These are phyloP conservation scores for Parelbella ahira DNA, from an alignment of 2,888 invertebrate species.

Conservation along the genomic window DNA sequence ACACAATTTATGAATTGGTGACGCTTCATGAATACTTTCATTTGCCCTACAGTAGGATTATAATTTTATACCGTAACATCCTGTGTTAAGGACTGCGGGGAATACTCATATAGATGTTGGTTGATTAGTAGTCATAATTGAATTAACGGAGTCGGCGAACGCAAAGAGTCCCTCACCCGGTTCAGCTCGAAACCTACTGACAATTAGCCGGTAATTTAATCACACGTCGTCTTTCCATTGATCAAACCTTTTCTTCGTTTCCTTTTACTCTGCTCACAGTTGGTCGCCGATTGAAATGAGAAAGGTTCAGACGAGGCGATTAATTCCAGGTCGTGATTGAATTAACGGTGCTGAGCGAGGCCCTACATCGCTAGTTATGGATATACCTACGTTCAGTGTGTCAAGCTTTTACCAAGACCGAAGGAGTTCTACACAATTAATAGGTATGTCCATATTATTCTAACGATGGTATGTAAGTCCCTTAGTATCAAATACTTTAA, in stretches of 20 bases:
- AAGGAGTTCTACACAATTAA: no score
- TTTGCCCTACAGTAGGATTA: conserved; percentile 1
- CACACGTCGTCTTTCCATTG: conserved; percentile 1
- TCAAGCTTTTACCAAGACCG: no score
- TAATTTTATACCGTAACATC: conserved; percentile 6
- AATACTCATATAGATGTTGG: conserved; percentile 39
- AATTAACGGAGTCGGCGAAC: conserved; percentile 52
- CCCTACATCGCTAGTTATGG: no score
- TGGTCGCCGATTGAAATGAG: conserved; percentile 1
- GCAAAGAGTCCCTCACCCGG: conserved; percentile 9
- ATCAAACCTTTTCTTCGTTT: background rate
- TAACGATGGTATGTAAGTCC: no score
- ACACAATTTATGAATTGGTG: no score
- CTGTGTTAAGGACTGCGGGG: background rate
- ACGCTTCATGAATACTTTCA: no score
- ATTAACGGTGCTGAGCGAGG: conserved; percentile 52
- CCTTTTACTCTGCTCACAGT: background rate
- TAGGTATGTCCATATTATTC: no score
- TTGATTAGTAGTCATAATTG: conserved; percentile 64
- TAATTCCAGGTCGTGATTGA: conserved; percentile 50
- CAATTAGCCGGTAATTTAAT: conserved; percentile 11
- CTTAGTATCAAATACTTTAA: no score
- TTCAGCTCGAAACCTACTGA: conserved; percentile 9
- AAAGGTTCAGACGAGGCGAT: conserved; percentile 12
- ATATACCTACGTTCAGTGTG: no score